phyloP scores from a whole-genome alignment of 2,113 vertebrate genomes.

The Rhombomys opimus region DNA sequence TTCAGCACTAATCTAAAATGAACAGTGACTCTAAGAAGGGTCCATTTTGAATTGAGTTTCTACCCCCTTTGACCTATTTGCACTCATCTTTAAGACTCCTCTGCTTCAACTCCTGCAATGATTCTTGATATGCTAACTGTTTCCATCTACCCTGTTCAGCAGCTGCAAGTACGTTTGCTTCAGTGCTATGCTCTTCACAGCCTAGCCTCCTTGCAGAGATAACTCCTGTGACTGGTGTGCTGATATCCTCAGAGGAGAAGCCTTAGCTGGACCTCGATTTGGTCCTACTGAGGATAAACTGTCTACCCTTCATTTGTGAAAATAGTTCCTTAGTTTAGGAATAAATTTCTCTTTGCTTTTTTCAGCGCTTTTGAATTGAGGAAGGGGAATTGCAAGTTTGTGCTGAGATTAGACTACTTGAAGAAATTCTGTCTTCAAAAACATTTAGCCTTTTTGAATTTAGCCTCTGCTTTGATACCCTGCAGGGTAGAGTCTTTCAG shows the following conservation, averaged over 20 bases:
- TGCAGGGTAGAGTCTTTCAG: too few relatives aligned
- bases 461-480: too few relatives aligned
- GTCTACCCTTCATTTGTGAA: background rate
- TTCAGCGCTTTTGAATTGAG: background rate
- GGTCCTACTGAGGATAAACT: background rate
- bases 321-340: background rate
- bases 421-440: background rate
- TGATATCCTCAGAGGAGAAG: background rate
- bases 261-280: fast-evolving
- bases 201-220: background rate
- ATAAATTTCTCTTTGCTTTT: background rate
- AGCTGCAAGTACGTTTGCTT: background rate
- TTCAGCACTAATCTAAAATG: background rate
- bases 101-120: background rate
- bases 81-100: background rate
- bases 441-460: too few relatives aligned
- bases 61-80: slow-evolving; percentile 21
- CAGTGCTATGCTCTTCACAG: too few relatives aligned
- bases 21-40: slow-evolving; percentile 2
- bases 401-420: background rate
- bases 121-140: background rate
- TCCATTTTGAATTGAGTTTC: background rate
- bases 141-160: background rate
- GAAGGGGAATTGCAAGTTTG: background rate
- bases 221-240: background rate